phyloP scores from a whole-genome alignment of 2,797 vertebrate genomes.

The Enteromius afrohamiltoni region DNA sequence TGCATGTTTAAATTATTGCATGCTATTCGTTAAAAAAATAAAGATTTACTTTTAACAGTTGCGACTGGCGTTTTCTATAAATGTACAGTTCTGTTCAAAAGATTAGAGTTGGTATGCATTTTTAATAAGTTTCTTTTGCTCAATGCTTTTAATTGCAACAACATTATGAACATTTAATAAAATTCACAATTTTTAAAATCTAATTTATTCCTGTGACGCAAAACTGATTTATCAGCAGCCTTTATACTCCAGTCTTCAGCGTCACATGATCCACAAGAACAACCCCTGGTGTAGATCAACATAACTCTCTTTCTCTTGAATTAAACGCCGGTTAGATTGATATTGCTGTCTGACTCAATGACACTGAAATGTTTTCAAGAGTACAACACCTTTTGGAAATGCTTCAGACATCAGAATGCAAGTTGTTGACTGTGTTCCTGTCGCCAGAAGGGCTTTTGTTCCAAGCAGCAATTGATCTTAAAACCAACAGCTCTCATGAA shows the following conservation, averaged over 20 bases:
- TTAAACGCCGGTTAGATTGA: not conserved
- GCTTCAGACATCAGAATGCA: not conserved
- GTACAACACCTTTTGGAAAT: not conserved
- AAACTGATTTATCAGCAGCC: not conserved
- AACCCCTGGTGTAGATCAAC: not conserved
- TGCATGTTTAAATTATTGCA: not conserved
- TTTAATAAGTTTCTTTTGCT: not conserved
- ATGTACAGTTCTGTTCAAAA: not conserved
- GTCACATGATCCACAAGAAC: not conserved
- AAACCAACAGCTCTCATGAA: not conserved
- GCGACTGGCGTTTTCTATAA: not conserved
- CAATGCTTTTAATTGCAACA: not conserved
- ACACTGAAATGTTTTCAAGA: not conserved
- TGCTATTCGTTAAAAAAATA: not conserved
- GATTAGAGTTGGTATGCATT: not conserved
- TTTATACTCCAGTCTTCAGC: not conserved
- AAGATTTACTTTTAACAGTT: not conserved
- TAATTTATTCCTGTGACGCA: not conserved
- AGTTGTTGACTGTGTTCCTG: not conserved
- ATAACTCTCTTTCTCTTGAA: not conserved
- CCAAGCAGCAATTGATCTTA: not conserved
- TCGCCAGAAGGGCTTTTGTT: not conserved
- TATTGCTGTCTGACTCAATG: not conserved
- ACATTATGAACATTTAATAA: not conserved
- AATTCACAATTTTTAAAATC: not conserved